Evolutionary conservation across 1,140 invertebrate genomes (phyloP), one percentile per base, ranked within the genome.

Genomic region (Coelopa frigida): DNA sequence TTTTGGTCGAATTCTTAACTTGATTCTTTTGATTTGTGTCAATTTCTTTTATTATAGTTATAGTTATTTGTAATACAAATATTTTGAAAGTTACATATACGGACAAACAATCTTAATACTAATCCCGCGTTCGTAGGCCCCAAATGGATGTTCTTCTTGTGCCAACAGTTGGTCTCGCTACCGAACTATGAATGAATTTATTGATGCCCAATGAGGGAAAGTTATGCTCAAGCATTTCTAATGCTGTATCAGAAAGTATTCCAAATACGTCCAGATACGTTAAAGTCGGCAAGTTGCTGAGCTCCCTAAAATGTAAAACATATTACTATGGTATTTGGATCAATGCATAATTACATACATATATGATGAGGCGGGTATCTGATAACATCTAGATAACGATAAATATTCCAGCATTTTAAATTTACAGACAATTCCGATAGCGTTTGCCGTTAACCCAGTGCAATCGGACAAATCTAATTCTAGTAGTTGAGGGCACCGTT

Each of bases 391-490:
- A 51, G 84, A 90, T 7, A 94, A 68, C 0, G 87, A 85, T 1
- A 94, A 70, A 70, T 90, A 83, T 58, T 91, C 83, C 2, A 93
- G 64, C n/a, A 81, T 73, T 12, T 70, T 58, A n/a, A 92, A 74
- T 32, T 74, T 65, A n/a, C 76, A 61, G 36, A 92, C 73, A 48
- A 73, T 66, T 2, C 72, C 58, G 1, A 89, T 70, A 18, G 77
- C 69, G 15, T 68, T 59, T 5, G 75, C 74, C 1, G 84, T 82
- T 1, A 94, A 62, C 17, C 75, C 69, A n/a, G 82, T 80, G 51
- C 85, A 86, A 70, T 94, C 91, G 44, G 88, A 92, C 35, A 93
- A 61, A 72, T 94, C 89, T 33, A 94, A 71, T 70, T 92, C 88
- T 24, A 82, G 66, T n/a, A 94, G 70, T 31, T 78, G 70, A 0